Evolutionary conservation across 1,140 invertebrate genomes (phyloP).

Genomic region (Goniozus legneri): DNA sequence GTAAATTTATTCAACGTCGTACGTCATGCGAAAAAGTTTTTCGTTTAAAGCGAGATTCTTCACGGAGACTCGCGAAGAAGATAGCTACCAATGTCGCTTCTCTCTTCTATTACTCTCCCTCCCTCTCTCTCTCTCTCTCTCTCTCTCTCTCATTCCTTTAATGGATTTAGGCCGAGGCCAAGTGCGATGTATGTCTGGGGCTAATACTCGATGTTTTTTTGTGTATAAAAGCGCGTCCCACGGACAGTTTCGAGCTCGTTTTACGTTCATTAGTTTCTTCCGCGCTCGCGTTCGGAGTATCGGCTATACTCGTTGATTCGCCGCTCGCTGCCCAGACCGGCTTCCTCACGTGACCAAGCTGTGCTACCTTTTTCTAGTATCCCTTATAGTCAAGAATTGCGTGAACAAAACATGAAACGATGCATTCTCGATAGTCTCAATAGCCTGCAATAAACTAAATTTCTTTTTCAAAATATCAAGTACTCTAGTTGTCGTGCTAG

Average conservation of each 20-base stretch:
- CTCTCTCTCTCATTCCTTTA: no score
- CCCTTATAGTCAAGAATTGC: no score
- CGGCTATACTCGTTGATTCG: conserved; percentile 20
- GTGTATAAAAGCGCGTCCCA: conserved; percentile 3
- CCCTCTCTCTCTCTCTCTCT: no score
- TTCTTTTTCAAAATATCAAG: no score
- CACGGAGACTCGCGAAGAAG: no score
- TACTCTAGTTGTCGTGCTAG: no score
- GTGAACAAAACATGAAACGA: neutral
- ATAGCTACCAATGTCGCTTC: no score
- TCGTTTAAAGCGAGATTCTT: no score
- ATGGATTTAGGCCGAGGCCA: neutral
- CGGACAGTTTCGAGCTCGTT: neutral
- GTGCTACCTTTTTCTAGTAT: neutral
- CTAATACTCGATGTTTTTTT: conserved; percentile 9
- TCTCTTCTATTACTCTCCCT: no score
- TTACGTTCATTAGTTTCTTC: conserved; percentile 13
- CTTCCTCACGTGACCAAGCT: conserved; percentile 30
- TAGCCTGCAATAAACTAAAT: no score
- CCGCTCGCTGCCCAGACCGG: conserved; percentile 20
- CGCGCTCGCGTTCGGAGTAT: conserved; percentile 26
- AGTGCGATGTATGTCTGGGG: neutral
- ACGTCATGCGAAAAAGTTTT: no score
- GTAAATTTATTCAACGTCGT: no score
- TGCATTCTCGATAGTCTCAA: neutral